A percentile compares a stretch with the other conserved stretches of the same genome.
These are phyloP conservation scores for Clinocottus analis DNA, from an alignment of 2,113 vertebrate species.

Conservation along the genomic window DNA sequence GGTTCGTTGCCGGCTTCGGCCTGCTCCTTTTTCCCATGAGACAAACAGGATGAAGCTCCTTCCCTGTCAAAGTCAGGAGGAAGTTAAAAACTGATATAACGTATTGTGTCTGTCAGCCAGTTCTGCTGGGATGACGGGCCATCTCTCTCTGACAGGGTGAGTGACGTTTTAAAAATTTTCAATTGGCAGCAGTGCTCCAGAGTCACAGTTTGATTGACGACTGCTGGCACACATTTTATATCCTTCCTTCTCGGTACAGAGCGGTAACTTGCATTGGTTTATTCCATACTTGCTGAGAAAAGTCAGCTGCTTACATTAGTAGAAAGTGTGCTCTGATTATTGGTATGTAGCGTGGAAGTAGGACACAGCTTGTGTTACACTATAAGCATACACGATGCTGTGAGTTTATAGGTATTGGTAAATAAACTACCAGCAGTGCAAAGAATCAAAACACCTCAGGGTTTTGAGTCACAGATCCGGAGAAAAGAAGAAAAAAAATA, in stretches of 20 bases:
- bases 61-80: constrained; percentile 26
- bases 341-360: background rate
- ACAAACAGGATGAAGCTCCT: background rate
- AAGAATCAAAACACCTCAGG: background rate
- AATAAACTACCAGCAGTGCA: background rate
- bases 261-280: background rate
- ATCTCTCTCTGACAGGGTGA: constrained; percentile 35
- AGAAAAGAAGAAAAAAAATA: too few species aligned
- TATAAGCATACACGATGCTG: too few species aligned
- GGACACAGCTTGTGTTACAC: background rate
- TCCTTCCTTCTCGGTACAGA: constrained; percentile 1
- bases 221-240: constrained; percentile 8
- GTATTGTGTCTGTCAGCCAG: constrained; percentile 5
- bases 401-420: background rate
- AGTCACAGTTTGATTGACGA: constrained; percentile 43
- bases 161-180: constrained; percentile 36
- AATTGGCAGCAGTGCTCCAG: constrained; percentile 41
- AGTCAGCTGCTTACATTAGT: background rate
- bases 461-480: too few species aligned
- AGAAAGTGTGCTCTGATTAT: background rate
- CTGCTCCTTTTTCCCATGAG: constrained; percentile 19
- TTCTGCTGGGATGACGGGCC: constrained; percentile 29
- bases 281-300: background rate
- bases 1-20: background rate
- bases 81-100: constrained; percentile 24